Evolutionary conservation across 2,797 vertebrate genomes (phyloP).

Genomic region (Gadopsis marmoratus): DNA sequence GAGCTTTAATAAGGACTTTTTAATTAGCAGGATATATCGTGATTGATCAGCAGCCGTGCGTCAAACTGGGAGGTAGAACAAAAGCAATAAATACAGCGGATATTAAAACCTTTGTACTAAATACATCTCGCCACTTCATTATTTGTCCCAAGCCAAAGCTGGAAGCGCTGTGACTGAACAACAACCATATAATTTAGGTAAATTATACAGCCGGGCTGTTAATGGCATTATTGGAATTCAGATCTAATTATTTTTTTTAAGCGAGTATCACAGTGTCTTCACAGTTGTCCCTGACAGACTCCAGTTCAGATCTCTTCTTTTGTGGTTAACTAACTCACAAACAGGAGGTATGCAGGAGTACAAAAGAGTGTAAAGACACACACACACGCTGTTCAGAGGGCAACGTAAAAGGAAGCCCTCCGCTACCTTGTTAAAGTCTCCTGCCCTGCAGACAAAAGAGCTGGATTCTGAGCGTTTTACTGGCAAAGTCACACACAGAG

Average conservation of each 20-base stretch:
- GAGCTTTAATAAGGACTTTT: constrained; percentile 34
- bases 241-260: background rate
- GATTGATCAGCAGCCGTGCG: constrained; percentile 41
- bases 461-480: constrained; percentile 17
- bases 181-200: background rate
- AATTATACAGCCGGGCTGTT: constrained; percentile 12
- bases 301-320: constrained; percentile 6
- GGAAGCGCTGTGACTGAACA: background rate
- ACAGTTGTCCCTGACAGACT: background rate
- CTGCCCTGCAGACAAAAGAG: background rate
- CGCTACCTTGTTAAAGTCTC: constrained; percentile 29
- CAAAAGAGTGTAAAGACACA: background rate
- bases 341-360: constrained; percentile 21
- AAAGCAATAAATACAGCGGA: constrained; percentile 5
- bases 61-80: constrained; percentile 27
- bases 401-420: background rate
- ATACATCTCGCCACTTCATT: constrained; percentile 16
- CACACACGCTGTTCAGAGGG: constrained; percentile 2
- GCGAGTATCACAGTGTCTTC: background rate
- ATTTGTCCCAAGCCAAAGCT: background rate
- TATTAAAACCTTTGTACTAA: constrained; percentile 25
- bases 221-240: background rate
- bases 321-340: constrained; percentile 16
- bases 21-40: constrained; percentile 49
- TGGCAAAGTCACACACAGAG: background rate